These are phyloP conservation scores for Calyptommatus sinebrachiatus DNA, from an alignment of 2,113 vertebrate species.

Conservation along the genomic window DNA sequence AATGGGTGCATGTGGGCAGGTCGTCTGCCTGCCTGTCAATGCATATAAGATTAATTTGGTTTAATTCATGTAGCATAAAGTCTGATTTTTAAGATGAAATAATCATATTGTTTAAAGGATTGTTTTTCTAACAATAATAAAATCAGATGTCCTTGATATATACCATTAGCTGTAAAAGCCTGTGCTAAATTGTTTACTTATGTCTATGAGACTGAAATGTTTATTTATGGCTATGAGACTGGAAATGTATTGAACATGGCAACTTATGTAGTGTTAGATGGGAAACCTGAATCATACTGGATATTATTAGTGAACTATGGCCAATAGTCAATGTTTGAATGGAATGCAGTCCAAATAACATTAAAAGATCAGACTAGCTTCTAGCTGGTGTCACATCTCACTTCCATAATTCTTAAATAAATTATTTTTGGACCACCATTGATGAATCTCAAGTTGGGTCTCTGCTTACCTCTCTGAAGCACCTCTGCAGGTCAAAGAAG, in stretches of 20 bases:
- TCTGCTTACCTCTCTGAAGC: too few species aligned
- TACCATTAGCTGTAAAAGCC: slow-evolving; percentile 13
- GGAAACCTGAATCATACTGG: not conserved
- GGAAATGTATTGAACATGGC: not conserved
- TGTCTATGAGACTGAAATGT: too few species aligned
- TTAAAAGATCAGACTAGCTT: not conserved
- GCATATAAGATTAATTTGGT: not conserved
- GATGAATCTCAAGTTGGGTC: too few species aligned
- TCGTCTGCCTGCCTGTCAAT: too few species aligned
- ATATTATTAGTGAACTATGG: not conserved
- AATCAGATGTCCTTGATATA: not conserved
- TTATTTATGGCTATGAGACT: too few species aligned
- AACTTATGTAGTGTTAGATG: not conserved
- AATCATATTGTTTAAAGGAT: not conserved
- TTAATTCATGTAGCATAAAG: not conserved
- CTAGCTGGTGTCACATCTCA: too few species aligned
- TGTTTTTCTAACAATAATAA: not conserved
- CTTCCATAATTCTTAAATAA: too few species aligned
- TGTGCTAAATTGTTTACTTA: not conserved
- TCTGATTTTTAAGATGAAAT: not conserved
- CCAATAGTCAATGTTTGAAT: not conserved
- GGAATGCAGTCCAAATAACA: not conserved
- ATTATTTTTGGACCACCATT: too few species aligned
- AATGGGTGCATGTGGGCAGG: too few species aligned
- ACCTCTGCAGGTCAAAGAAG: too few species aligned